phyloP scores from a whole-genome alignment of 2,888 invertebrate genomes.

The Phortica okadai region DNA sequence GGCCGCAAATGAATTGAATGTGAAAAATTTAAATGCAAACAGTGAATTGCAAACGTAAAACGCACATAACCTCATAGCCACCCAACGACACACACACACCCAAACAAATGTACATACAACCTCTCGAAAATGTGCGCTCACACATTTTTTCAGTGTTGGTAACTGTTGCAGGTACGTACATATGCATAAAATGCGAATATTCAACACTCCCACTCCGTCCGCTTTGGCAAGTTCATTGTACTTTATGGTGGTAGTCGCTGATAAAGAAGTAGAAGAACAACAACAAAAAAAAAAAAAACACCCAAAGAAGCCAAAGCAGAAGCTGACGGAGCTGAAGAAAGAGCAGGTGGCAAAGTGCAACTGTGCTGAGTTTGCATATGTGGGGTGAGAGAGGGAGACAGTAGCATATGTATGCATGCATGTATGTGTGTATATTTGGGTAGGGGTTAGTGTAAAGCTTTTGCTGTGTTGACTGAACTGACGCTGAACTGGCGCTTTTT shows the following conservation, averaged over 20 bases:
- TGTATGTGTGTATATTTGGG: too few relatives aligned
- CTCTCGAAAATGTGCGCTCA: conserved; percentile 47
- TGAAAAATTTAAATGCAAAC: conserved; percentile 71
- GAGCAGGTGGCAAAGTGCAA: neutral
- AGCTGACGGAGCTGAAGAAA: neutral
- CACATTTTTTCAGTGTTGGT: conserved; percentile 24
- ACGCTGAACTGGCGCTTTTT: conserved; percentile 15
- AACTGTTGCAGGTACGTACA: neutral
- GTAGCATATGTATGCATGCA: too few relatives aligned
- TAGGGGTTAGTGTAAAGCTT: neutral
- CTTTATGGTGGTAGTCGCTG: conserved; percentile 8
- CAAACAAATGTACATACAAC: too few relatives aligned
- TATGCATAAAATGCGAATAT: neutral
- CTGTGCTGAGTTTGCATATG: neutral
- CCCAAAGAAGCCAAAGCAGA: neutral
- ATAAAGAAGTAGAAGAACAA: neutral
- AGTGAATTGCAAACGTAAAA: conserved; percentile 36
- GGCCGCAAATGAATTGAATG: conserved; percentile 71
- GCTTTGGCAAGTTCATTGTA: conserved; percentile 15
- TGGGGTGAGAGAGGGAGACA: neutral
- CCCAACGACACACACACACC: conserved; percentile 21
- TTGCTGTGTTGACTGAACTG: neutral
- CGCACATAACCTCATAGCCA: conserved; percentile 45
- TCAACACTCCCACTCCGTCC: neutral
- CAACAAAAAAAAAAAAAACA: neutral